Conservation (phyloP, 2,113 vertebrate species). For the Engraulis encrasicolus region DNA sequence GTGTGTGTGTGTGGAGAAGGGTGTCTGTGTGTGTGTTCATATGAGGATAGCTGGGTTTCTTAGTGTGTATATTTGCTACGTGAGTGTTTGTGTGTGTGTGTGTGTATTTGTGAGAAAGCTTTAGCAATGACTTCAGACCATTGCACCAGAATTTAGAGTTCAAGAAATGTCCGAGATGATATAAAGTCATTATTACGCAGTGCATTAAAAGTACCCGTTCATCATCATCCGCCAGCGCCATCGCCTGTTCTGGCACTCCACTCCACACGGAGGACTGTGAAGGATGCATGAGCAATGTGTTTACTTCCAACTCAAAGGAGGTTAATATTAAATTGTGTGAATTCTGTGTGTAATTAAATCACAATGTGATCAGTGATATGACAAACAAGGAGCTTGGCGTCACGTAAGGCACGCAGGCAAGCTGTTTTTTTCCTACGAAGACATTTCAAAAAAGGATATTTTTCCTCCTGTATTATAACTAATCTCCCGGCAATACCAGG, state of each 20-base stretch:
- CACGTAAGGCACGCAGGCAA: background rate
- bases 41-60: background rate
- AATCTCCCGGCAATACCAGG: background rate
- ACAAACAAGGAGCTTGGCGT: background rate
- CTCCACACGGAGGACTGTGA: background rate
- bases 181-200: background rate
- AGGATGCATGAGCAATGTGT: background rate
- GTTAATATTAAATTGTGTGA: background rate
- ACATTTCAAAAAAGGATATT: constrained; percentile 2
- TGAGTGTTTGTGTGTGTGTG: background rate
- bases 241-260: constrained; percentile 26
- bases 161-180: constrained; percentile 41
- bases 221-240: constrained; percentile 32
- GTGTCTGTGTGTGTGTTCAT: background rate
- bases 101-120: too few species aligned
- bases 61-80: too few species aligned
- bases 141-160: constrained; percentile 35
- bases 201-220: constrained; percentile 43
- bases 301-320: background rate
- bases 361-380: background rate
- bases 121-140: constrained; percentile 50
- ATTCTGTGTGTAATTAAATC: constrained; percentile 2
- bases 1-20: too few species aligned
- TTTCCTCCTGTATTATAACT: background rate
- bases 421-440: background rate